A percentile compares a stretch with the other conserved stretches of the same genome.
Conservation (phyloP, 1,140 invertebrate species). For the Drosophila grimshawi region DNA sequence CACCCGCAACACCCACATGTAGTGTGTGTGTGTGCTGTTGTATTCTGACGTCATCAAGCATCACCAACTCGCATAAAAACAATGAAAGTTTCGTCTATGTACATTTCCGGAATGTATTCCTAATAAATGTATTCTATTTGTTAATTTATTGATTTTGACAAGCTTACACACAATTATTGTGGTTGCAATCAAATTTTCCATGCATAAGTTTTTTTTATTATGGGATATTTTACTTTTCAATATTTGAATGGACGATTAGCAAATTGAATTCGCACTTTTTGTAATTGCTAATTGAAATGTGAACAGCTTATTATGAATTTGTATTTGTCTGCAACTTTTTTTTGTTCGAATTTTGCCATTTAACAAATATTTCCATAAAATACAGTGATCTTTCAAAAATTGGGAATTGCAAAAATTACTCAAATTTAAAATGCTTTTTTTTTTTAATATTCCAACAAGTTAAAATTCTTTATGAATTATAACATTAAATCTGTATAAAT, state of each 20-base stretch:
- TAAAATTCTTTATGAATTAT: too few relatives aligned
- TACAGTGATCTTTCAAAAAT: not conserved
- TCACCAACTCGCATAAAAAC: not conserved
- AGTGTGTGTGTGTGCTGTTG: not conserved
- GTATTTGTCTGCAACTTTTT: not conserved
- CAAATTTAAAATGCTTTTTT: not conserved
- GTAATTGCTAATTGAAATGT: slow-evolving; percentile 62
- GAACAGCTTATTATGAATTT: slow-evolving; percentile 2
- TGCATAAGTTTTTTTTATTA: slow-evolving; percentile 44
- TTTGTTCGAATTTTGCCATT: not conserved
- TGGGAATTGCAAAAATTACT: not conserved
- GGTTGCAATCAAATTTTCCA: slow-evolving; percentile 51
- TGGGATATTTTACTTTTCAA: slow-evolving; percentile 20
- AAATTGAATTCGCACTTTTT: slow-evolving; percentile 35
- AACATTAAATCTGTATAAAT: too few relatives aligned
- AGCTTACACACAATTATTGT: slow-evolving; percentile 18
- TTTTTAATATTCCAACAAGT: too few relatives aligned
- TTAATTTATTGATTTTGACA: slow-evolving; percentile 27
- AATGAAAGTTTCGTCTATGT: not conserved
- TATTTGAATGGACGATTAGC: slow-evolving; percentile 54
- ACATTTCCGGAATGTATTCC: not conserved
- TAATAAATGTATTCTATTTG: slow-evolving; percentile 17
- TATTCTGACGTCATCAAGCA: slow-evolving; percentile 10
- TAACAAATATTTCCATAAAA: not conserved
- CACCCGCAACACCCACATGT: not conserved